Conservation (phyloP, 2,797 vertebrate species). For the Morus bassanus region DNA sequence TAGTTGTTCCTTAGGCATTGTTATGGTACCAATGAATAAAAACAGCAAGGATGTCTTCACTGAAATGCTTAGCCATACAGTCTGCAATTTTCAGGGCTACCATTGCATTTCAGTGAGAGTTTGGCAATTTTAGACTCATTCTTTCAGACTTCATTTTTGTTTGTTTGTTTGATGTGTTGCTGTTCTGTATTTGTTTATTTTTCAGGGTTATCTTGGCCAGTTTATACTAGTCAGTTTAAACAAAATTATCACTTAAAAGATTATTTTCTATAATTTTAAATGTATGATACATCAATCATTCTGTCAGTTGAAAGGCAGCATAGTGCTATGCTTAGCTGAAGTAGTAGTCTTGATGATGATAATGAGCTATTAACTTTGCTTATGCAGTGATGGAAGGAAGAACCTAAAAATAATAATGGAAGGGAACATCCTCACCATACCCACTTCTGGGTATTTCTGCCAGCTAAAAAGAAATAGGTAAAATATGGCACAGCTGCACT, state of each 20-base stretch:
- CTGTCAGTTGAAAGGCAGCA: slow-evolving; percentile 4
- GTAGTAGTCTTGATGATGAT: neutral
- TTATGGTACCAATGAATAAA: neutral
- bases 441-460: neutral
- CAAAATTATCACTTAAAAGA: neutral
- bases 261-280: slow-evolving; percentile 35
- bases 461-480: neutral
- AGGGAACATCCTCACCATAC: neutral
- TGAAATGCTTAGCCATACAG: neutral
- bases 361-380: slow-evolving; percentile 13
- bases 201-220: neutral
- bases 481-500: neutral
- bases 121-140: neutral
- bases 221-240: neutral
- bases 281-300: neutral
- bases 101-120: neutral
- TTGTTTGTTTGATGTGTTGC: neutral
- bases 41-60: neutral
- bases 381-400: neutral
- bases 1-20: neutral
- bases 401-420: neutral
- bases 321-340: neutral
- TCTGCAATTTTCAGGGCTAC: neutral
- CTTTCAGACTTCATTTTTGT: neutral
- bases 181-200: neutral